phyloP scores from a whole-genome alignment of 2,888 invertebrate genomes.

The Patella ulyssiponensis region DNA sequence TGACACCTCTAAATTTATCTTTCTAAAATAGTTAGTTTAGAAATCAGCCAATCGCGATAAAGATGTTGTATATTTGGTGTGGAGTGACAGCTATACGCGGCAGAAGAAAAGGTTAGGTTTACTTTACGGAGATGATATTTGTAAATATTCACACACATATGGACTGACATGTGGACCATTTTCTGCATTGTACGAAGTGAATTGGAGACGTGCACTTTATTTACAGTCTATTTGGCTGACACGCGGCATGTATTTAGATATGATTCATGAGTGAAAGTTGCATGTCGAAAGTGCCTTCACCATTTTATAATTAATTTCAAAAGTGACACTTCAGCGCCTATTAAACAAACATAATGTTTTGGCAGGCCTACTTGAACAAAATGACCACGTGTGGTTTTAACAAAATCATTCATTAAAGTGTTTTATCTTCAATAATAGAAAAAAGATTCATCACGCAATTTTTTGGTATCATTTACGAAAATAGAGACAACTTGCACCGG shows the following conservation, averaged over 20 bases:
- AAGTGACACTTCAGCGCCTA: neutral
- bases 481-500: too few species aligned
- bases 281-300: neutral
- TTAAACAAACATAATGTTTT: neutral
- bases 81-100: neutral
- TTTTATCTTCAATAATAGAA: neutral
- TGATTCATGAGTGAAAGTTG: slow-evolving; percentile 8
- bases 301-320: neutral
- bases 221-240: neutral
- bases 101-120: neutral
- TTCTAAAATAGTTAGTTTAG: slow-evolving; percentile 21
- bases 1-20: slow-evolving; percentile 26
- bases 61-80: too few species aligned
- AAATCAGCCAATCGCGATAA: slow-evolving; percentile 16
- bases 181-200: neutral
- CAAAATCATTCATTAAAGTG: neutral
- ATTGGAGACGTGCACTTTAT: neutral
- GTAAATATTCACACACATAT: neutral
- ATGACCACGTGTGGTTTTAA: neutral
- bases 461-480: too few species aligned
- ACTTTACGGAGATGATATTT: neutral
- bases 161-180: neutral
- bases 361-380: slow-evolving; percentile 4
- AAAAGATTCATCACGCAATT: too few species aligned
- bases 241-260: slow-evolving; percentile 4